Percentiles rank a stretch among this genome's conserved stretches.
These are phyloP conservation scores for Aricia artaxerxes DNA, from an alignment of 2,888 invertebrate genomes.

Conservation along the genomic window DNA sequence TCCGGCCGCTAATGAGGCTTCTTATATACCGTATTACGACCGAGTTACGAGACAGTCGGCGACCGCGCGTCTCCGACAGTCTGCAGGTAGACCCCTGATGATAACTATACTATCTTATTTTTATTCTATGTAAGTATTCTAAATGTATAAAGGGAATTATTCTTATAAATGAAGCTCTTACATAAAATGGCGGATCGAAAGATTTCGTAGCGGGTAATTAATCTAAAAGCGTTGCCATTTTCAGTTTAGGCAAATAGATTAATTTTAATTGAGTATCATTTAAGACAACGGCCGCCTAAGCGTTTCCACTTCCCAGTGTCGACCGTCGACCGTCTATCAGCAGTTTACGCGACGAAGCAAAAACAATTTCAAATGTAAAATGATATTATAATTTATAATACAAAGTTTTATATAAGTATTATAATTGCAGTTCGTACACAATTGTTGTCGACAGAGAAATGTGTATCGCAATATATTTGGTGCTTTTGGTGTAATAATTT, in stretches of 20 bases:
- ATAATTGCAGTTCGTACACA: neutral
- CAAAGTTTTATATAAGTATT: neutral
- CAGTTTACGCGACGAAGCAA: neutral
- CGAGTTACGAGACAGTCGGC: neutral
- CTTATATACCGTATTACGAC: neutral
- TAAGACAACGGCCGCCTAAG: neutral
- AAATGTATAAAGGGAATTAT: too few species aligned
- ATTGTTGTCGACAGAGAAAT: neutral
- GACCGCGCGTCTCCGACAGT: neutral
- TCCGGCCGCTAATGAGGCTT: neutral
- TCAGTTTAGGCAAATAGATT: neutral
- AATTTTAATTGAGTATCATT: neutral
- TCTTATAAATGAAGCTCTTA: neutral
- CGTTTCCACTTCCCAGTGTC: neutral
- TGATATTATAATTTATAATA: neutral
- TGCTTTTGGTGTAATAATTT: neutral
- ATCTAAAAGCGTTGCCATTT: constrained; percentile 11
- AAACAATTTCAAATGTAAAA: neutral
- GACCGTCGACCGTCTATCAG: neutral
- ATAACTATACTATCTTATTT: neutral
- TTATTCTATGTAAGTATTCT: neutral
- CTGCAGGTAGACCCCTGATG: neutral
- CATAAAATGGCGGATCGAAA: neutral
- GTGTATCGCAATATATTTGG: neutral
- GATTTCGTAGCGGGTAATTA: neutral